Base-by-base conservation (phyloP, 2,797 vertebrate genomes). In the Molothrus ater region DNA sequence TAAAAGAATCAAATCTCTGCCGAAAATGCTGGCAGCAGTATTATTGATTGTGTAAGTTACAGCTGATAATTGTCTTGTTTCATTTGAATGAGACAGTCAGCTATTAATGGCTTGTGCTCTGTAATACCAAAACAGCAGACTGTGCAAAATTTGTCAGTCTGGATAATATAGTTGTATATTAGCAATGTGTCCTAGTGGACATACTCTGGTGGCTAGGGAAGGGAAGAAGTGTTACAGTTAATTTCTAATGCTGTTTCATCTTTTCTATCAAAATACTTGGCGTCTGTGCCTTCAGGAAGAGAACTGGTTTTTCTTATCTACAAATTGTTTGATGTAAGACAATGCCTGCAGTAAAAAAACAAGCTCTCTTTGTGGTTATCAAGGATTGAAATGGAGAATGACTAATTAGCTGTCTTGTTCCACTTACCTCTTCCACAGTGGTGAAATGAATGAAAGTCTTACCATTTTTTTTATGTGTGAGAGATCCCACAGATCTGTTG, bases 41-140 rank as follows among this genome's bases (percentile, higher is more conserved):
- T 74, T 95, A 86, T 95, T 93, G 93, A 96, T 95, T 95, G 90
- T 95, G 89, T 80, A 80, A 94, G 93, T 95, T 96, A 92, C 92
- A 95, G 95, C 80, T 96, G 93, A 83, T 96, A 95, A 95, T 95
- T 95, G 95, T 90, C 86, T 96, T 91, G 85, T 92, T 94, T 93
- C 81, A 61, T 95, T 75, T 96, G 88, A 90, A 79, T 64, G 89
- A 93, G 73, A 78, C 95, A 94, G 89, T 93, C 85, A 72, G 87
- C 95, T 95, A 80, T 95, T 95, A 90, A 89, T 85, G 90, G 86
- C 50, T 86, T 81, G 68, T 2, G 28, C 45, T 92, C 66, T 86
- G 31, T 90, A 70, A 71, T 81, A 84, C 66, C 32, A 6, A 88
- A 94, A 91, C 80, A 91, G 92, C 89, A 80, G 65, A 86, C 59